Evolutionary conservation across 1,140 invertebrate species (phyloP).

Genomic region (Drosophila carrolli): DNA sequence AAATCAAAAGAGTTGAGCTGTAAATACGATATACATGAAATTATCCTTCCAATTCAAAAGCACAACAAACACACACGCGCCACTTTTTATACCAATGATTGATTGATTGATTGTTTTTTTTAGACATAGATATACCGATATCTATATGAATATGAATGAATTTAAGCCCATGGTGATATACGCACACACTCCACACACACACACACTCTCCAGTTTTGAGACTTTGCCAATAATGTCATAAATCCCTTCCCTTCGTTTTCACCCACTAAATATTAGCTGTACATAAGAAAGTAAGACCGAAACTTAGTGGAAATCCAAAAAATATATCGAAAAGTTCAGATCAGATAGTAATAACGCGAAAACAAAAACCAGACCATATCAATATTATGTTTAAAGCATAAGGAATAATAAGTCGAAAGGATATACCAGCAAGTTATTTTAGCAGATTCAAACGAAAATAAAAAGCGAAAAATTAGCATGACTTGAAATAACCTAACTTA

Average conservation of each 20-base stretch:
- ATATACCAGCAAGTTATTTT: conserved; percentile 56
- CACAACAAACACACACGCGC: conserved; percentile 33
- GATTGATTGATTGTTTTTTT: conserved; percentile 29
- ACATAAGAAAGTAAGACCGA: conserved; percentile 21
- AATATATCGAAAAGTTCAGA: neutral
- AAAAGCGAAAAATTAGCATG: conserved; percentile 44
- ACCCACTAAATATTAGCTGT: conserved; percentile 14
- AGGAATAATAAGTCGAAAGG: conserved; percentile 25
- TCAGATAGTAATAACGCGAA: conserved; percentile 13
- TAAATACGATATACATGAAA: conserved; percentile 42
- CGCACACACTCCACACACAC: conserved; percentile 28
- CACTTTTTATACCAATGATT: conserved; percentile 37
- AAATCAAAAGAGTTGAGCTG: conserved; percentile 39
- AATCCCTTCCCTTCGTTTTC: neutral
- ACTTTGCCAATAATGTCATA: conserved; percentile 31
- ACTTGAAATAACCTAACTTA: conserved; percentile 51
- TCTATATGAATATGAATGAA: conserved; percentile 51
- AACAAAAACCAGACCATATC: conserved; percentile 74
- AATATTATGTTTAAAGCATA: conserved; percentile 63
- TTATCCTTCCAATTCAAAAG: conserved; percentile 55
- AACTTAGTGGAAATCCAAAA: conserved; percentile 8
- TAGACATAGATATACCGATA: conserved; percentile 26
- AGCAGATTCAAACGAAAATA: conserved; percentile 30
- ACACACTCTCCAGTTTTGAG: conserved; percentile 22
- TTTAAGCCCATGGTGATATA: conserved; percentile 72